Conservation (phyloP, 2,797 vertebrate species). For the Melanotaenia parkinsoni region DNA sequence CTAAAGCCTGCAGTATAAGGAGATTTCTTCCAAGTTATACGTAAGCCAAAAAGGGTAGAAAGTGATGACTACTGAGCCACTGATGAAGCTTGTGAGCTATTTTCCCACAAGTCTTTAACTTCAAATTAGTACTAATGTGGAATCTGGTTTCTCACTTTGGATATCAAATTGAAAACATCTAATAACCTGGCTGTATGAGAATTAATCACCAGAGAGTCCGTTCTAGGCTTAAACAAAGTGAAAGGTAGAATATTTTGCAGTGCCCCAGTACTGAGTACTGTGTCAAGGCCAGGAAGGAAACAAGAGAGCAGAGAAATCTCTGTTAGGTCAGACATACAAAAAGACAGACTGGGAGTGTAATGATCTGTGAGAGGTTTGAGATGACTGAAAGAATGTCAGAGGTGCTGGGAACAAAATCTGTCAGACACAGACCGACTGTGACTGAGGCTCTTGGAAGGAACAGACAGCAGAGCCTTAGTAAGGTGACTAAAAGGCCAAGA, state of each 20-base stretch:
- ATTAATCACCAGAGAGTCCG: constrained; percentile 28
- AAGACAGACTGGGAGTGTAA: constrained; percentile 69
- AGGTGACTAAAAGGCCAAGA: constrained; percentile 76
- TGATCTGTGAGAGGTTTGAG: constrained; percentile 63
- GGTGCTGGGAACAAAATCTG: constrained; percentile 53
- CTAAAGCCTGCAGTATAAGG: constrained; percentile 46
- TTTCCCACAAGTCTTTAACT: constrained; percentile 36
- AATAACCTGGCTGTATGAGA: constrained; percentile 35
- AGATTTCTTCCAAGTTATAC: constrained; percentile 53
- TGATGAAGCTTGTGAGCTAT: constrained; percentile 51
- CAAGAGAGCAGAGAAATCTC: constrained; percentile 57
- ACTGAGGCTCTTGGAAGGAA: constrained; percentile 36
- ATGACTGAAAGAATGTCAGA: constrained; percentile 62
- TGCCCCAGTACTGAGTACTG: constrained; percentile 20
- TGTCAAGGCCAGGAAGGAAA: constrained; percentile 55
- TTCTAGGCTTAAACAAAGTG: constrained; percentile 39
- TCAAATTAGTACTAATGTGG: constrained; percentile 33
- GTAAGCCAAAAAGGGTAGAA: constrained; percentile 61
- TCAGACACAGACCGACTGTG: constrained; percentile 61
- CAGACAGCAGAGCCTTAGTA: constrained; percentile 63
- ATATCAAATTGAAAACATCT: constrained; percentile 49
- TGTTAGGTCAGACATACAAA: constrained; percentile 61
- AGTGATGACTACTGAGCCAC: constrained; percentile 45
- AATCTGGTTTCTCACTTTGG: constrained; percentile 42
- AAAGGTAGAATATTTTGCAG: constrained; percentile 58